A percentile compares a stretch with the other conserved stretches of the same genome.
Evolutionary conservation across 2,113 vertebrate genomes (phyloP).

Genomic region (Paradoxurus hermaphroditus): DNA sequence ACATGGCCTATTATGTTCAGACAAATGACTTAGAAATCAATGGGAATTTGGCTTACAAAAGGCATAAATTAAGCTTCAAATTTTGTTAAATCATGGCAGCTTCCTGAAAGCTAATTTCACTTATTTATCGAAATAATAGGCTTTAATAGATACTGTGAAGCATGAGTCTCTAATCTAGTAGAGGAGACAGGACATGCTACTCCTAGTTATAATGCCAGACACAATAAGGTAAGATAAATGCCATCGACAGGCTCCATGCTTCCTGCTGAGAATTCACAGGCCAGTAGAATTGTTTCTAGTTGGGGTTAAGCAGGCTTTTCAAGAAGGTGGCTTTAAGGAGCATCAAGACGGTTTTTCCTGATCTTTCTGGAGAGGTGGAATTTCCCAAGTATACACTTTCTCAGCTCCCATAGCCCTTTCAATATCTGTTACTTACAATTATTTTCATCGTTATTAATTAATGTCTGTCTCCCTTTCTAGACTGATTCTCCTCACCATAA

Average conservation of each 20-base stretch:
- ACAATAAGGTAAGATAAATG: not conserved
- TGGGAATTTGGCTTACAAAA: slow-evolving; percentile 35
- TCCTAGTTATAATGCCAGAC: not conserved
- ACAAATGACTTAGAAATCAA: slow-evolving; percentile 36
- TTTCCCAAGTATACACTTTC: not conserved
- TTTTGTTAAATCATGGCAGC: not conserved
- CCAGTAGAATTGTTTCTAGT: not conserved
- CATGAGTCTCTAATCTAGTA: not conserved
- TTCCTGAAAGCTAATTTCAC: slow-evolving; percentile 26
- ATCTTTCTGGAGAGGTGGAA: not conserved
- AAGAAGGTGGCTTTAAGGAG: not conserved
- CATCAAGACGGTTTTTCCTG: not conserved
- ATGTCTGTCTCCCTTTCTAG: not conserved
- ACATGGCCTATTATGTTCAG: not conserved
- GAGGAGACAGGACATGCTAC: not conserved
- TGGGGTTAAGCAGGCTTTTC: not conserved
- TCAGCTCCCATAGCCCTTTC: not conserved
- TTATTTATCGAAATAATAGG: slow-evolving; percentile 12
- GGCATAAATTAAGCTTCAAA: slow-evolving; percentile 21
- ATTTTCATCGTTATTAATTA: not conserved
- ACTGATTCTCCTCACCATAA: not conserved
- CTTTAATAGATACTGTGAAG: not conserved
- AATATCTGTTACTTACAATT: not conserved
- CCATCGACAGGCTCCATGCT: not conserved
- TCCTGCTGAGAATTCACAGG: not conserved